Evolutionary conservation across 2,797 vertebrate species (phyloP), one percentile per base, ranked within the genome.

Genomic region (Siniperca scherzeri): DNA sequence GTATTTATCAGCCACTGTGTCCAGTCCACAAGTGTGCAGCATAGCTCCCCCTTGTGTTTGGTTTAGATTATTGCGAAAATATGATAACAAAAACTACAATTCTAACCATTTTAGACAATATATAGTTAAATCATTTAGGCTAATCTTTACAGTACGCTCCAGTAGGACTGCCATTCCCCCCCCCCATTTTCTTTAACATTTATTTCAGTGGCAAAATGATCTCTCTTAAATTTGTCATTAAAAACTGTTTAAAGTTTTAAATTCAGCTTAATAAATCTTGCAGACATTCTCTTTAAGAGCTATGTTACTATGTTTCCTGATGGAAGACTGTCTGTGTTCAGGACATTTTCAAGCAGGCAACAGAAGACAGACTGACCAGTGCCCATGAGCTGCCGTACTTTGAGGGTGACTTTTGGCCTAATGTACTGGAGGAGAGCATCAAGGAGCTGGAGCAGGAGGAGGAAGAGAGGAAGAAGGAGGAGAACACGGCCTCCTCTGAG

Each of bases 331-430:
- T 89, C 22, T 86, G 48, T 84, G 21, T 87, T 79, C 88, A 99
- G 99, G 99, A 99, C 90, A 98, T 99, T 94, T 99, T 99, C 93
- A 99, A 99, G 91, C 99, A 99, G 93, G 98, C 99, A 0, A 99
- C 98, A 0, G 99, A 99, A 87, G 99, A 99, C 90, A 95, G 98
- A 72, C 94, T 99, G 87, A 99, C 98, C 17, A 99, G 98, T 87
- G 99, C 99, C 93, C 96, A 98, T 75, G 98, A 99, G 93, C 95
- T 99, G 90, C 97, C 99, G 4, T 99, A 99, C 93, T 99, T 99
- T 69, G 99, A 99, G 91, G 99, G 99, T 0, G 99, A 99, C 95
- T 99, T 99, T 94, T 99, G 99, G 99, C 99, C 99, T 55, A 99
- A 99, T 11, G 98, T 99, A 9, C 94, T 99, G 77, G 99, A 99